Percentiles rank a stretch among this genome's conserved stretches.
Conservation (phyloP, 1,140 invertebrate species). For the Tyrophagus putrescentiae region DNA sequence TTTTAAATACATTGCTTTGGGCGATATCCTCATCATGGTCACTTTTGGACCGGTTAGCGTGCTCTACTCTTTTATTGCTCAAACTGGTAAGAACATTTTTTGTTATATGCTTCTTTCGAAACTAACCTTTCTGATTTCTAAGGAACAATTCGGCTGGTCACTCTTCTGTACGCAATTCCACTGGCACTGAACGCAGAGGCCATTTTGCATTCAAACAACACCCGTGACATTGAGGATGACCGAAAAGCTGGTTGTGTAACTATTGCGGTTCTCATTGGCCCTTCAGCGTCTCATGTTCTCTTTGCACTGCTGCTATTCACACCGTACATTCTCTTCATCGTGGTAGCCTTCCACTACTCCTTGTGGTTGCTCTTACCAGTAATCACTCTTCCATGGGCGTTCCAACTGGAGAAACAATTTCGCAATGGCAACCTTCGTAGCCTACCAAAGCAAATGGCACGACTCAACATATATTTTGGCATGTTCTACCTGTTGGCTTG, state of each 20-base stretch:
- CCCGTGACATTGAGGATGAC: conserved; percentile 70
- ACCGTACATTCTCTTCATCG: conserved; percentile 74
- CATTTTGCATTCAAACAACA: conserved; percentile 86
- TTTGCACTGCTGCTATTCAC: conserved; percentile 78
- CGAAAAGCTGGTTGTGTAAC: conserved; percentile 73
- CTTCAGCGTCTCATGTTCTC: conserved; percentile 71
- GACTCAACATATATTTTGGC: conserved; percentile 76
- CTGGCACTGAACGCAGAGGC: conserved; percentile 84
- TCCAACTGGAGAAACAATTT: conserved; percentile 77
- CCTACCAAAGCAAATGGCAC: conserved; percentile 72
- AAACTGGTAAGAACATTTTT: conserved; percentile 50
- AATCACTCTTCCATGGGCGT: conserved; percentile 66
- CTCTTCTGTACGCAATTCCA: conserved; percentile 81
- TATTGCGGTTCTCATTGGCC: conserved; percentile 78
- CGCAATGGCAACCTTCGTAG: conserved; percentile 56
- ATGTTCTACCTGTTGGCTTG: conserved; percentile 64
- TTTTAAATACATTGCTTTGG: conserved; percentile 78
- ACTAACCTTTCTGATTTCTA: neutral
- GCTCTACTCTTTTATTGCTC: conserved; percentile 80
- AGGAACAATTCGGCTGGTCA: conserved; percentile 50
- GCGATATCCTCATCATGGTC: conserved; percentile 72
- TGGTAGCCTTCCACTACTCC: conserved; percentile 58
- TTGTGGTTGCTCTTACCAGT: conserved; percentile 74
- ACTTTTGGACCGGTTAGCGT: conserved; percentile 87
- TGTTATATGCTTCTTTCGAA: neutral